These are phyloP conservation scores for Cossypha polioptera DNA, from an alignment of 2,797 vertebrate genomes.

Conservation along the genomic window DNA sequence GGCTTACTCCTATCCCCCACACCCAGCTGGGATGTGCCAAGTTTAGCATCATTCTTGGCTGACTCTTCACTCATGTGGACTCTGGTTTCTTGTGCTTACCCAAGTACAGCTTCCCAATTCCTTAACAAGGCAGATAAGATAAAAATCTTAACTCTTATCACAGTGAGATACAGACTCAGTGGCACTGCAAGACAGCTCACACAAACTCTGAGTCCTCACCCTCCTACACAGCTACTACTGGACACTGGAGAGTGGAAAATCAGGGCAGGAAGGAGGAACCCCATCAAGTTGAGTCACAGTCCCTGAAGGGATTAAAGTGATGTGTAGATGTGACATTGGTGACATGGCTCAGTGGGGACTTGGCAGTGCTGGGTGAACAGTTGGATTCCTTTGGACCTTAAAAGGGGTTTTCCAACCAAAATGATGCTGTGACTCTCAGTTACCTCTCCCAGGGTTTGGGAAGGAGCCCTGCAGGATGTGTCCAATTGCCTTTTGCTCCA, in stretches of 20 bases:
- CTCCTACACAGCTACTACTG: background rate
- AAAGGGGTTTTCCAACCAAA: background rate
- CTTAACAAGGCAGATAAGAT: background rate
- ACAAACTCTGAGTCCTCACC: background rate
- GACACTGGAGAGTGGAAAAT: background rate
- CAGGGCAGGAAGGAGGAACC: background rate
- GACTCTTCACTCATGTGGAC: background rate
- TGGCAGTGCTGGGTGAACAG: background rate
- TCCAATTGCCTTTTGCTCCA: background rate
- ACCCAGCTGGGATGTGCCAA: constrained; percentile 7
- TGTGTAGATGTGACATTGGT: background rate
- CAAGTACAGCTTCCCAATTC: background rate
- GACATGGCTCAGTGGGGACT: background rate
- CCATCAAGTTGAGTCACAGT: background rate
- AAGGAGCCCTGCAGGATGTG: background rate
- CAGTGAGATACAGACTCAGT: background rate
- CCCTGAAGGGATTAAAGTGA: background rate
- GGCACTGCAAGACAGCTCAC: background rate
- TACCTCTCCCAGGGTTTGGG: background rate
- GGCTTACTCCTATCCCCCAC: background rate
- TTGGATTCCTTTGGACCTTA: background rate
- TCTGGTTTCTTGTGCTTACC: background rate
- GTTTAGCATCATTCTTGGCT: constrained; percentile 28
- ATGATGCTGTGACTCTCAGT: background rate
- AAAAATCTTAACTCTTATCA: background rate